Conservation (phyloP, 2,113 vertebrate species). For the Rhegmatorhina hoffmannsi region DNA sequence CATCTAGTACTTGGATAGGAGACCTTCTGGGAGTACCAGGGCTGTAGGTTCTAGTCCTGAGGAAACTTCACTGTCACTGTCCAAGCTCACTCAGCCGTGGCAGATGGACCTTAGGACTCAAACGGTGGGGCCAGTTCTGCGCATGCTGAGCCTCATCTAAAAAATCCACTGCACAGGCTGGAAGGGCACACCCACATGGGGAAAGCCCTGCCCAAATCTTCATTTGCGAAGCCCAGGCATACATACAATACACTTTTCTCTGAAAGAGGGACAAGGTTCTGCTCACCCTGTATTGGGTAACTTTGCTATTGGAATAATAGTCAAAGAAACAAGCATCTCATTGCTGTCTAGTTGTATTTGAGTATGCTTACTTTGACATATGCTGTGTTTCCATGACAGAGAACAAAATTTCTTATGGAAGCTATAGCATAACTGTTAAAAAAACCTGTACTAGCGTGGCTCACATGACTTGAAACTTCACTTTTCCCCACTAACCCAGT, state of each 20-base stretch:
- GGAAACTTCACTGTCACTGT: too few relatives aligned
- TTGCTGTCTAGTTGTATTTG: background rate
- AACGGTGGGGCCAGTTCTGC: too few relatives aligned
- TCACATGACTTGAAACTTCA: background rate
- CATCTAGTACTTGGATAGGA: too few relatives aligned
- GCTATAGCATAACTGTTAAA: background rate
- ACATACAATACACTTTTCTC: background rate
- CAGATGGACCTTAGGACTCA: too few relatives aligned
- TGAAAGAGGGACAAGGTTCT: background rate
- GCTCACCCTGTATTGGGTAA: background rate
- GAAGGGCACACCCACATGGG: too few relatives aligned
- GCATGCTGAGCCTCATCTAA: too few relatives aligned
- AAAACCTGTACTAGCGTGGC: background rate
- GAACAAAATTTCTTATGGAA: background rate
- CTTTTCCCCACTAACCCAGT: background rate
- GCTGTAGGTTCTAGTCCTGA: too few relatives aligned
- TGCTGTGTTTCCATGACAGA: background rate
- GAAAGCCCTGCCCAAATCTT: too few relatives aligned
- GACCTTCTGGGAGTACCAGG: too few relatives aligned
- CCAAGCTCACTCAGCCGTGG: too few relatives aligned
- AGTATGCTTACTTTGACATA: background rate
- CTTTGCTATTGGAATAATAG: background rate
- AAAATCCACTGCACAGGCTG: too few relatives aligned
- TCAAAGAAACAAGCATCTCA: background rate
- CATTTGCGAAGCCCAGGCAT: too few relatives aligned